Percentiles rank a stretch among this genome's conserved stretches.
Evolutionary conservation across 2,888 invertebrate species (phyloP).

Genomic region (Nephrocerus scutellatus): DNA sequence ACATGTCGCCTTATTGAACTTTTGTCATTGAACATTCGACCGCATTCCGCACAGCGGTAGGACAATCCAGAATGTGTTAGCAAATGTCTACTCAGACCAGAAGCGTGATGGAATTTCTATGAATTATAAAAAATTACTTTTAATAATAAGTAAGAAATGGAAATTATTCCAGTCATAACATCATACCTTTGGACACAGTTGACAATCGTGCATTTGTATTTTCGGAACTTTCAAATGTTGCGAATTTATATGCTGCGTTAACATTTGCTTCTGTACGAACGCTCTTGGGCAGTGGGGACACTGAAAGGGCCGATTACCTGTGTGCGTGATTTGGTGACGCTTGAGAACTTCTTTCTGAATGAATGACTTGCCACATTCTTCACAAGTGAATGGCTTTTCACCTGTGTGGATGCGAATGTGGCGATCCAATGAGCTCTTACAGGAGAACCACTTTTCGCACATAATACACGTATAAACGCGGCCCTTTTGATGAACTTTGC

Average conservation of each 20-base stretch:
- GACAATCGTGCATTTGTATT: conserved; percentile 59
- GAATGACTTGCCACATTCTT: conserved; percentile 57
- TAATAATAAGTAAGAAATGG: neutral
- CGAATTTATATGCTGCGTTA: conserved; percentile 55
- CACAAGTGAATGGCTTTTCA: conserved; percentile 50
- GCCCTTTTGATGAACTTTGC: conserved; percentile 55
- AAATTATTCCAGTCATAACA: neutral
- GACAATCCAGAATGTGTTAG: conserved; percentile 58
- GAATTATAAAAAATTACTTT: conserved; percentile 2
- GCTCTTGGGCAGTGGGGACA: conserved; percentile 61
- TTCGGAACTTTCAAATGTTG: conserved; percentile 56
- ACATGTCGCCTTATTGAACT: conserved; percentile 63
- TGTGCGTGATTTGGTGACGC: conserved; percentile 56
- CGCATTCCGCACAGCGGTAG: conserved; percentile 59
- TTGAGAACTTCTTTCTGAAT: conserved; percentile 65
- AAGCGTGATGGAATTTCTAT: conserved; percentile 48
- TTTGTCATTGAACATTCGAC: conserved; percentile 62
- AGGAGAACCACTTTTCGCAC: conserved; percentile 63
- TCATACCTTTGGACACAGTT: conserved; percentile 55
- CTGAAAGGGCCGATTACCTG: conserved; percentile 57
- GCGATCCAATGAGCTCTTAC: conserved; percentile 57
- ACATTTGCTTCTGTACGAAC: conserved; percentile 65
- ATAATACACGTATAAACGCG: conserved; percentile 51
- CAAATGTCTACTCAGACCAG: conserved; percentile 63
- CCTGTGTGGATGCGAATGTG: conserved; percentile 63